phyloP scores from a whole-genome alignment of 1,140 invertebrate species.

The Drosophila erecta region DNA sequence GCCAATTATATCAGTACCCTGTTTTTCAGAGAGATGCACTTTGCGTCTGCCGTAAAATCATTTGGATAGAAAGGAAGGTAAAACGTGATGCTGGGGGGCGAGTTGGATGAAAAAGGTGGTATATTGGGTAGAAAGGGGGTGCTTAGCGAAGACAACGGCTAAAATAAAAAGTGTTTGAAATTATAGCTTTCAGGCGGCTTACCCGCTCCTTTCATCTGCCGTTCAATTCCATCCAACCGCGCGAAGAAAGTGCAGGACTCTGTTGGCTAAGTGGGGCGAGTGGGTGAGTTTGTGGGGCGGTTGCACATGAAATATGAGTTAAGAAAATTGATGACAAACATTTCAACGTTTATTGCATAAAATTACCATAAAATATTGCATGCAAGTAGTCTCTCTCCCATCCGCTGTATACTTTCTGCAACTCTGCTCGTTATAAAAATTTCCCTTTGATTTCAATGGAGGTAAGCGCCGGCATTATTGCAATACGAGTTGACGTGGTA shows the following conservation, averaged over 20 bases:
- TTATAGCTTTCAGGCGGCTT: constrained; percentile 37
- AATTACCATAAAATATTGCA: constrained; percentile 82
- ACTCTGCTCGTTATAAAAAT: constrained; percentile 62
- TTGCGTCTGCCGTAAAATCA: constrained; percentile 35
- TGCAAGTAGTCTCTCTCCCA: constrained; percentile 42
- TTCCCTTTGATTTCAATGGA: constrained; percentile 20
- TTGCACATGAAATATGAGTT: constrained; percentile 81
- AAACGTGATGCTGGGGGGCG: constrained; percentile 3
- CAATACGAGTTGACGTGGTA: not conserved
- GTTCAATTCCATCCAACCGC: not conserved
- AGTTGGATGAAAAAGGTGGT: constrained; percentile 4
- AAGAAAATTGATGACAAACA: constrained; percentile 83
- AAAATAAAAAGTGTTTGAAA: constrained; percentile 51
- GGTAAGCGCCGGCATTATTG: constrained; percentile 34
- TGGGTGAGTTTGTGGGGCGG: not conserved
- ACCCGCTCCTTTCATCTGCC: not conserved
- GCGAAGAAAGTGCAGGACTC: constrained; percentile 20
- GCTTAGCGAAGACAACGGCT: constrained; percentile 22
- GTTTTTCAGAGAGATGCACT: constrained; percentile 24
- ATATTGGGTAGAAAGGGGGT: not conserved
- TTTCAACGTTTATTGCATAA: constrained; percentile 83
- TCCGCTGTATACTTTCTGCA: constrained; percentile 11
- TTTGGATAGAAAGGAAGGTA: constrained; percentile 22
- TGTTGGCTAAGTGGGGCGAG: constrained; percentile 23
- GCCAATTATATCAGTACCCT: constrained; percentile 3